A percentile compares a stretch with the other conserved stretches of the same genome.
These are phyloP conservation scores for Halichondria panicea DNA, from an alignment of 37 sponge, comb jelly and placozoan genomes.

Conservation along the genomic window DNA sequence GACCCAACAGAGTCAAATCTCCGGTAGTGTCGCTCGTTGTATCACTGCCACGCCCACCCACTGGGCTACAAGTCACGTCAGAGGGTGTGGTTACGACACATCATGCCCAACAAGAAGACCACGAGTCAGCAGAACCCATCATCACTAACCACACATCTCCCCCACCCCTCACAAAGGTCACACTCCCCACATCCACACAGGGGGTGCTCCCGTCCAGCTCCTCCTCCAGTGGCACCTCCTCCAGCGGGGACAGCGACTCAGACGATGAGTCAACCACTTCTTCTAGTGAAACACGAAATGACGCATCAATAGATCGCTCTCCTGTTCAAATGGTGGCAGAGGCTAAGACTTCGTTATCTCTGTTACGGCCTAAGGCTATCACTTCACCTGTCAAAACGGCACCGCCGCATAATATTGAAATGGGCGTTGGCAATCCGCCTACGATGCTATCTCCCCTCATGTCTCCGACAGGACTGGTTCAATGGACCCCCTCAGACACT, in stretches of 20 bases:
- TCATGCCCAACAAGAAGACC: too few relatives aligned
- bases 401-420: neutral
- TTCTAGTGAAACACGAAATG: neutral
- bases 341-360: neutral
- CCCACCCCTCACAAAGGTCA: too few relatives aligned
- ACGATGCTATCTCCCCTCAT: conserved; percentile 3
- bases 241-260: conserved; percentile 37
- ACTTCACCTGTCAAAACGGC: conserved; percentile 24
- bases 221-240: conserved; percentile 21
- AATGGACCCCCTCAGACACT: neutral
- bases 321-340: conserved; percentile 34
- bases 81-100: too few relatives aligned
- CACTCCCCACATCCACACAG: too few relatives aligned
- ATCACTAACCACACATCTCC: too few relatives aligned
- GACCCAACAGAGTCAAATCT: neutral
- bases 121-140: too few relatives aligned
- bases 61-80: neutral
- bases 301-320: conserved; percentile 12
- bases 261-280: conserved; percentile 36
- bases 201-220: too few relatives aligned
- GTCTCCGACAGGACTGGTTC: neutral
- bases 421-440: neutral
- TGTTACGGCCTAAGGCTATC: conserved; percentile 42
- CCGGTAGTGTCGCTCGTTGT: conserved; percentile 5
- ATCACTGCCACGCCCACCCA: conserved; percentile 2